These are phyloP conservation scores for Oplegnathus fasciatus DNA, from an alignment of 2,113 vertebrate genomes.

Conservation along the genomic window DNA sequence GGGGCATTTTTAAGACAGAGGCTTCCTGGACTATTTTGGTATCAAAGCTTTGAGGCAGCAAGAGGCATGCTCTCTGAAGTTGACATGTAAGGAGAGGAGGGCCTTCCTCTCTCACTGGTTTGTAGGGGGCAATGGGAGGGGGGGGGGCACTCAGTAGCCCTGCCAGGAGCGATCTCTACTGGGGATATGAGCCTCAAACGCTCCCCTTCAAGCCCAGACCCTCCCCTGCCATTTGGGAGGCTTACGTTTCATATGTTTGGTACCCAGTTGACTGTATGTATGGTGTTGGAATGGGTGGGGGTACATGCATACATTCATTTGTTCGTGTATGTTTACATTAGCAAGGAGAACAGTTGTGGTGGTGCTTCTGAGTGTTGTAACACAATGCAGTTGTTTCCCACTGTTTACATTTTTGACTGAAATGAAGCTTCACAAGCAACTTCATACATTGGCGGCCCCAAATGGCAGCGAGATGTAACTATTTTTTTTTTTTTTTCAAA, in stretches of 20 bases:
- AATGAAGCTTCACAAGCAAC: neutral
- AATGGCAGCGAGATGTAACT: constrained; percentile 3
- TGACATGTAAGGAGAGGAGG: constrained; percentile 83
- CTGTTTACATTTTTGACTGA: constrained; percentile 5
- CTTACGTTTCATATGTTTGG: constrained; percentile 53
- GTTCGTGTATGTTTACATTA: constrained; percentile 12
- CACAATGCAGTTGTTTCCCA: neutral
- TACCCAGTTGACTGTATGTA: constrained; percentile 29
- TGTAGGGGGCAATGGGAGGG: constrained; percentile 51
- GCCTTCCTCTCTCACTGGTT: constrained; percentile 67
- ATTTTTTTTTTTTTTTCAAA: neutral
- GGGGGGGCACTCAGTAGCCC: constrained; percentile 64
- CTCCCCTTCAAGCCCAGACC: constrained; percentile 64
- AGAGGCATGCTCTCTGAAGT: constrained; percentile 87
- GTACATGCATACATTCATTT: constrained; percentile 10
- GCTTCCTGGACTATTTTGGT: constrained; percentile 86
- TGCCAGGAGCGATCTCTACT: constrained; percentile 69
- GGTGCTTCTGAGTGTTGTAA: neutral
- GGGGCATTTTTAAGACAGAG: constrained; percentile 84
- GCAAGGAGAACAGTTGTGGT: neutral
- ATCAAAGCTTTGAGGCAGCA: constrained; percentile 85
- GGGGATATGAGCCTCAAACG: constrained; percentile 73
- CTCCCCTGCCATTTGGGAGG: constrained; percentile 43
- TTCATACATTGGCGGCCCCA: neutral
- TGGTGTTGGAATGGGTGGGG: neutral